Percentiles rank a stretch among this genome's conserved stretches.
Evolutionary conservation across 2,797 vertebrate genomes (phyloP).

Genomic region (Acanthurus tractus): DNA sequence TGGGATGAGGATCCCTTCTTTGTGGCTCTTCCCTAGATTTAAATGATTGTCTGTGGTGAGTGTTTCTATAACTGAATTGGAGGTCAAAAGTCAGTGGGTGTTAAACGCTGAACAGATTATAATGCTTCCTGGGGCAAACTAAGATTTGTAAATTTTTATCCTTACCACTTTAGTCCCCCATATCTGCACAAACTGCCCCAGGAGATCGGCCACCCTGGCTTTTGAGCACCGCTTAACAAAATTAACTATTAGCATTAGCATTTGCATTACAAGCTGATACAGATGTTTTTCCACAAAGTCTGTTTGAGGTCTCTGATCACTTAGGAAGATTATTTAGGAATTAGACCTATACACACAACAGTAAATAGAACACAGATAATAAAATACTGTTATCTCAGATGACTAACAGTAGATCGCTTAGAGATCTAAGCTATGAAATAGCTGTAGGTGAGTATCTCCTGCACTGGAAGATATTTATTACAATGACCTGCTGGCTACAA

Average conservation of each 20-base stretch:
- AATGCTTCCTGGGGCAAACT: background rate
- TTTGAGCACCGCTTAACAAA: conserved; percentile 37
- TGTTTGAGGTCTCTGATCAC: conserved; percentile 39
- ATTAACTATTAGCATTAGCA: conserved; percentile 27
- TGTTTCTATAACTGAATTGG: background rate
- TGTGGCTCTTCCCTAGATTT: too few species aligned
- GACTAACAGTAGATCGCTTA: conserved; percentile 25
- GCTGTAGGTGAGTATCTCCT: conserved; percentile 27
- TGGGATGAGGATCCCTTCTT: too few species aligned
- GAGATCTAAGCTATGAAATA: conserved; percentile 37
- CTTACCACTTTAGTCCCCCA: conserved; percentile 31
- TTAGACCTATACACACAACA: conserved; percentile 33
- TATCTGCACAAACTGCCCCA: conserved; percentile 24
- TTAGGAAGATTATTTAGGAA: conserved; percentile 35
- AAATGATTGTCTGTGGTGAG: background rate
- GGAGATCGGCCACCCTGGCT: conserved; percentile 18
- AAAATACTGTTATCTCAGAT: conserved; percentile 35
- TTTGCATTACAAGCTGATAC: conserved; percentile 33
- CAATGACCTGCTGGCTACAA: conserved; percentile 63
- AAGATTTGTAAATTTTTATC: too few species aligned
- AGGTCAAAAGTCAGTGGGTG: too few species aligned
- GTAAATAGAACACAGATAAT: conserved; percentile 36
- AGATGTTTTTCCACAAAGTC: conserved; percentile 32
- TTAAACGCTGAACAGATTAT: background rate
- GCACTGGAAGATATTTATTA: conserved; percentile 66